Evolutionary conservation across 2,113 vertebrate species (phyloP).

Genomic region (Oncorhynchus tshawytscha): DNA sequence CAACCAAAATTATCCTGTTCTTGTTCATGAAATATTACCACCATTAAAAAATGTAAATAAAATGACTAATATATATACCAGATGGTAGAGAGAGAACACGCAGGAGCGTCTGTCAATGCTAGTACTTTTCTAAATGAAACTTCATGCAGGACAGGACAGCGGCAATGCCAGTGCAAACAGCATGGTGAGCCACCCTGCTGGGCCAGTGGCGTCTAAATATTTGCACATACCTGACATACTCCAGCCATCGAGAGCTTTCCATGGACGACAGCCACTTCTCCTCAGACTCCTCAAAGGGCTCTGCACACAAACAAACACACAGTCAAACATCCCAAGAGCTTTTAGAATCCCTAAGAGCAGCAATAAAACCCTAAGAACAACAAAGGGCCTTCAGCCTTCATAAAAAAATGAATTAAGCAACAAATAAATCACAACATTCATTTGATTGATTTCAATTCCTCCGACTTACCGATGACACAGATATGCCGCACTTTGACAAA

Average conservation of each 20-base stretch:
- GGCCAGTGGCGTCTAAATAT: constrained; percentile 16
- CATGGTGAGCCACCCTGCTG: not conserved
- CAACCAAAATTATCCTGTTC: not conserved
- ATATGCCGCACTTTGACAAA: constrained; percentile 87
- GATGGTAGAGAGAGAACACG: constrained; percentile 4
- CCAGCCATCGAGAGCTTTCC: constrained; percentile 90
- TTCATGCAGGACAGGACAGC: not conserved
- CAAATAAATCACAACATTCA: not conserved
- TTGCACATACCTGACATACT: constrained; percentile 84
- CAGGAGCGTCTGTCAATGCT: not conserved
- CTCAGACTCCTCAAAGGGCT: constrained; percentile 92
- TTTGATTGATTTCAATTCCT: not conserved
- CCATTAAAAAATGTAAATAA: not conserved
- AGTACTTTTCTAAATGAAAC: constrained; percentile 1
- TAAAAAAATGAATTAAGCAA: not conserved
- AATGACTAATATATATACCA: not conserved
- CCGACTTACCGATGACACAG: constrained; percentile 86
- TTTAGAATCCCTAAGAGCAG: not conserved
- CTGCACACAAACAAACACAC: constrained; percentile 47
- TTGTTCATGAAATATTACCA: not conserved
- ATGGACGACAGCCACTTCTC: constrained; percentile 92
- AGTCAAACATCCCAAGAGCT: constrained; percentile 3
- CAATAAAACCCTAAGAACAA: not conserved
- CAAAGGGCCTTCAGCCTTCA: not conserved
- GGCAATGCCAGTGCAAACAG: not conserved